Evolutionary conservation across 1,140 invertebrate genomes (phyloP).

Genomic region (Ooceraea biroi): DNA sequence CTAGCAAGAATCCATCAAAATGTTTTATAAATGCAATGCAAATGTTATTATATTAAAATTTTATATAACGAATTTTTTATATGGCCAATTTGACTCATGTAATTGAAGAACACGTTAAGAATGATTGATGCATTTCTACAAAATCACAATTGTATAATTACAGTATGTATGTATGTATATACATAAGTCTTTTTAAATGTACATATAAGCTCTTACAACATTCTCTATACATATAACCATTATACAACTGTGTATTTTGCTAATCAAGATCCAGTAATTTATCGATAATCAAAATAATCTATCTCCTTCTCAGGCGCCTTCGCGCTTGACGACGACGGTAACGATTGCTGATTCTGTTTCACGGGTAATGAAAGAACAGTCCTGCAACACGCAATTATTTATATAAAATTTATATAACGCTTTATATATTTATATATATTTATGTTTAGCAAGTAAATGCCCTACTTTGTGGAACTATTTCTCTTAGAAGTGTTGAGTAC

Average conservation of each 20-base stretch:
- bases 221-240: not conserved
- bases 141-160: constrained; percentile 27
- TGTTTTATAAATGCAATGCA: not conserved
- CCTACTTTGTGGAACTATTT: constrained; percentile 76
- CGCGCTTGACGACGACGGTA: constrained; percentile 66
- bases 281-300: constrained; percentile 79
- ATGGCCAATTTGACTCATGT: not conserved
- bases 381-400: constrained; percentile 69
- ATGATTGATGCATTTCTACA: constrained; percentile 2
- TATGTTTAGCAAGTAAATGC: constrained; percentile 15
- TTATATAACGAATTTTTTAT: not conserved
- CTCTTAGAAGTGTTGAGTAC: constrained; percentile 84
- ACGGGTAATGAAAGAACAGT: constrained; percentile 79
- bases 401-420: constrained; percentile 47
- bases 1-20: constrained; percentile 26
- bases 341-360: constrained; percentile 75
- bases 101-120: not conserved
- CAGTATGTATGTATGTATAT: constrained; percentile 2
- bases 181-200: not conserved
- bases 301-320: constrained; percentile 75
- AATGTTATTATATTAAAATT: constrained; percentile 2
- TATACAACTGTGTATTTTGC: constrained; percentile 6
- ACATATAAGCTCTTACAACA: constrained; percentile 29
- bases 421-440: constrained; percentile 19
- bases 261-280: constrained; percentile 39